Conservation (phyloP, 2,113 vertebrate genomes). For the Nycticebus coucang region DNA sequence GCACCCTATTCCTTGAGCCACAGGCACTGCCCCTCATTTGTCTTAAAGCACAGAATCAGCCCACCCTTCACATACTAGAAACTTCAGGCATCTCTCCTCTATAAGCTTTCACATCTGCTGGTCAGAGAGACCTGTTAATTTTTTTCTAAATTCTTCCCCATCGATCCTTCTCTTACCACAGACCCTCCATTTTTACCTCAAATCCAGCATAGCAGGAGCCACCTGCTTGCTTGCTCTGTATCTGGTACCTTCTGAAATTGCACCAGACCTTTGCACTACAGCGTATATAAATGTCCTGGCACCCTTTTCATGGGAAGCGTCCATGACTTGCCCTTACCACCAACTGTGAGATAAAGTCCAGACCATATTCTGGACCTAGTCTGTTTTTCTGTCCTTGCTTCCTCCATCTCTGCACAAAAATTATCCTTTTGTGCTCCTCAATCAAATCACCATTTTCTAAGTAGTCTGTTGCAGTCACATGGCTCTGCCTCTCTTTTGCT, state of each 20-base stretch:
- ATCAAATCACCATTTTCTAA: neutral
- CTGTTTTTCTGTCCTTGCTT: neutral
- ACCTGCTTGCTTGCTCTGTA: neutral
- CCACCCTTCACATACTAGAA: no score
- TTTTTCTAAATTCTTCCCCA: neutral
- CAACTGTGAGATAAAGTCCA: neutral
- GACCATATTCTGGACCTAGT: neutral
- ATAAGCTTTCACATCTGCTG: neutral
- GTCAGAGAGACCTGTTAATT: neutral
- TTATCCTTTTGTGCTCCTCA: neutral
- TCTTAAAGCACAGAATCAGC: neutral
- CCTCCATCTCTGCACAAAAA: neutral
- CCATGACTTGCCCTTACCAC: neutral
- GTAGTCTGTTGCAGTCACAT: fast-evolving
- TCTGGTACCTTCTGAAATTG: neutral
- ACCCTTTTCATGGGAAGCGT: neutral
- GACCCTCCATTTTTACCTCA: neutral
- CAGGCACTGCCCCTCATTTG: no score
- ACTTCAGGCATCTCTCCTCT: neutral
- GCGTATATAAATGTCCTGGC: neutral
- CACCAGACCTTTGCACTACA: neutral
- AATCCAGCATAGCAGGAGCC: neutral
- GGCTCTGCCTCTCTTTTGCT: neutral
- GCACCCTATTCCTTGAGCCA: no score
- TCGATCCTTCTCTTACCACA: neutral